phyloP scores from a whole-genome alignment of 1,140 invertebrate species.

The Drosophila yakuba region DNA sequence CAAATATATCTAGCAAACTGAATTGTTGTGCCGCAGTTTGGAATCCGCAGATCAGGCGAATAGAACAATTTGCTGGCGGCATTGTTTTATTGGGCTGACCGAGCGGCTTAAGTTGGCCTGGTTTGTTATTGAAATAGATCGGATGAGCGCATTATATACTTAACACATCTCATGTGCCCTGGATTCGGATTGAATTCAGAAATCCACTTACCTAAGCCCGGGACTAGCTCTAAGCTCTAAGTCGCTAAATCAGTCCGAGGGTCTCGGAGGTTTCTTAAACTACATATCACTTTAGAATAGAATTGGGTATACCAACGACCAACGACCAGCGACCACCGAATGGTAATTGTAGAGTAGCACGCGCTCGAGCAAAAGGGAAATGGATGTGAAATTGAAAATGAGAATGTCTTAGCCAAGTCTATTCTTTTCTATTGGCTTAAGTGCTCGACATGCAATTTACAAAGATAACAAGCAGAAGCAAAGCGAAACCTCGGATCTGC shows the following conservation, averaged over 20 bases:
- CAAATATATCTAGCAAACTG: background rate
- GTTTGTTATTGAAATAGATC: slow-evolving; percentile 78
- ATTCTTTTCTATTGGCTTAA: slow-evolving; percentile 63
- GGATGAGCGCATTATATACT: slow-evolving; percentile 82
- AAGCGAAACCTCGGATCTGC: slow-evolving; percentile 51
- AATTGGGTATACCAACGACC: slow-evolving; percentile 4
- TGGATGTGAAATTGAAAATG: background rate
- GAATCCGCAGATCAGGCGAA: slow-evolving; percentile 47
- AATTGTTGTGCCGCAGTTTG: slow-evolving; percentile 32
- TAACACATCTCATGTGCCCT: slow-evolving; percentile 64
- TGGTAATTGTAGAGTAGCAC: slow-evolving; percentile 51
- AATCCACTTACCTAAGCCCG: slow-evolving; percentile 80
- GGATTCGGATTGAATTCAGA: slow-evolving; percentile 64
- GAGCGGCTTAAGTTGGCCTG: slow-evolving; percentile 55
- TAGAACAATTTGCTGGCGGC: slow-evolving; percentile 37
- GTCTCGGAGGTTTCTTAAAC: slow-evolving; percentile 52
- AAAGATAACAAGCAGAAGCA: slow-evolving; percentile 77
- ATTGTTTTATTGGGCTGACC: slow-evolving; percentile 68
- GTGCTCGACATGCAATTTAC: slow-evolving; percentile 81
- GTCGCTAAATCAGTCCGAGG: slow-evolving; percentile 64
- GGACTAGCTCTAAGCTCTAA: slow-evolving; percentile 52
- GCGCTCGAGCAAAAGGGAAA: slow-evolving; percentile 36
- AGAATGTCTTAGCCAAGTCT: slow-evolving; percentile 57
- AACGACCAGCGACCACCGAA: background rate
- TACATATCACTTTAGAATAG: slow-evolving; percentile 63